These are phyloP conservation scores for Trissolcus japonicus DNA, from an alignment of 2,888 invertebrate genomes.

Conservation along the genomic window DNA sequence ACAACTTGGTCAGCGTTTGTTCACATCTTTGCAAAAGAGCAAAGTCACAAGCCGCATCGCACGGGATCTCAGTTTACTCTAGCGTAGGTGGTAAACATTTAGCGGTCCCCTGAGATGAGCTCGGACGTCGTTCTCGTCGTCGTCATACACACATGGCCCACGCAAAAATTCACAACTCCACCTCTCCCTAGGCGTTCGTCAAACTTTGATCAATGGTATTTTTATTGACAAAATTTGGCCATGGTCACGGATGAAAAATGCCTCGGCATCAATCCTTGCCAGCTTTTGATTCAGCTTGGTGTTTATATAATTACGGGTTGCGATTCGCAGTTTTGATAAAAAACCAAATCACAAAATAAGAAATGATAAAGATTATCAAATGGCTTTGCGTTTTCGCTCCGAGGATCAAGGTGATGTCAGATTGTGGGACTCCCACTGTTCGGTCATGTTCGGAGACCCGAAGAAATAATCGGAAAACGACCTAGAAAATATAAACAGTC, in stretches of 20 bases:
- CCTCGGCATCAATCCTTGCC: not conserved
- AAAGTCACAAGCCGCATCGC: conserved; percentile 1
- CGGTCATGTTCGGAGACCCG: conserved; percentile 6
- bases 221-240: not conserved
- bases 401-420: not conserved
- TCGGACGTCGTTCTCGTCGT: conserved; percentile 10
- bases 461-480: not conserved
- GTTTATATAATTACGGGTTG: conserved; percentile 39
- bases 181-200: not conserved
- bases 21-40: conserved; percentile 26
- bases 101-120: conserved; percentile 4
- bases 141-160: conserved; percentile 37
- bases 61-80: not conserved
- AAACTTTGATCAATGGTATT: conserved; percentile 15
- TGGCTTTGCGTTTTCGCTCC: conserved; percentile 19
- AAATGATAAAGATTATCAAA: conserved; percentile 48
- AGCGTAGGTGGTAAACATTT: not conserved
- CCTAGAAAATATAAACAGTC: not conserved
- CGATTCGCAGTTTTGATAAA: conserved; percentile 25
- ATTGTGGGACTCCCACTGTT: conserved; percentile 15
- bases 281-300: conserved; percentile 7
- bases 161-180: conserved; percentile 13
- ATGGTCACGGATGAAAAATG: not conserved
- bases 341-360: conserved; percentile 43
- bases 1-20: conserved; percentile 7